Base-by-base conservation (phyloP, 2,888 invertebrate genomes). In the Mantis religiosa region DNA sequence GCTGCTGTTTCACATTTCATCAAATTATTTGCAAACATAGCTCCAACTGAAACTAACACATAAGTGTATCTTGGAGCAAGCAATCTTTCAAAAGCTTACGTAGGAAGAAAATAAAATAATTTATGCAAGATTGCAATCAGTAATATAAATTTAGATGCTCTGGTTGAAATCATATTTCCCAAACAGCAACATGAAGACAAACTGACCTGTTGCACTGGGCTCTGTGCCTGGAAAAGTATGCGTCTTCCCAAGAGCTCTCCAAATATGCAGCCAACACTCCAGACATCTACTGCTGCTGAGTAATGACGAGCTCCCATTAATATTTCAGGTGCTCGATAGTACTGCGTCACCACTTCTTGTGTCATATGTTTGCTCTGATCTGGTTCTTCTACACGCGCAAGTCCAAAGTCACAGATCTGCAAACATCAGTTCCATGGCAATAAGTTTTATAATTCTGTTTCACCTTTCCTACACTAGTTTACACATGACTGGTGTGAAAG, bases 181-280 rank as follows among this genome's bases (percentile, higher is more conserved):
- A n/a, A n/a, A n/a, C n/a, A n/a, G n/a, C n/a, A n/a, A n/a, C n/a
- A n/a, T n/a, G n/a, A n/a, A 6, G 3, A 14, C 9, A 14, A 54
- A 54, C 14, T 54, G 14, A 54, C 97, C 96, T 98, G 98, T 93
- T 99, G 98, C 91, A 99, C 98, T 28, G 99, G 99, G 94, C 97
- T 99, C 93, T 98, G 98, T 83, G 99, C 99, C 94, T 99, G 99
- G 95, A 99, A 99, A 91, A 99, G 95, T 91, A 99, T 99, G 92
- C 99, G 95, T 91, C 99, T 95, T 89, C 99, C 98, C 87, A 99
- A 95, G 90, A 99, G 95, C 93, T 99, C 99, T 82, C 99, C 99
- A 93, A 99, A 99, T 93, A 99, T 99, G 94, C 99, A 99, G 85
- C 99, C 99, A 85, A 99, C 99, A 84, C 98, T 98, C 99, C 99